Conservation (phyloP, 2,797 vertebrate species). For the Acanthiza pusilla region DNA sequence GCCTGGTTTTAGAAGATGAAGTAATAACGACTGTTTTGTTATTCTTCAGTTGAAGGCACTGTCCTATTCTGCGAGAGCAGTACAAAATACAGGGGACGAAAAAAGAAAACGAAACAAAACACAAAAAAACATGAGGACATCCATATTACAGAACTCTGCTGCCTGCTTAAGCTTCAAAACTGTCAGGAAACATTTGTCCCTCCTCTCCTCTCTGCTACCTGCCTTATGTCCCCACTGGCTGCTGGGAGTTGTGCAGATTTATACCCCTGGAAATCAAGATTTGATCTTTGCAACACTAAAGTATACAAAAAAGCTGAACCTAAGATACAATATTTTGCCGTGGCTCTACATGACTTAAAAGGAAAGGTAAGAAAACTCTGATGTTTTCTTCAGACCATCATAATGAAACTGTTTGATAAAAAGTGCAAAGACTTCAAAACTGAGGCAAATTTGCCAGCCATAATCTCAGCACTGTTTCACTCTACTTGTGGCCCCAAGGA, state of each 20-base stretch:
- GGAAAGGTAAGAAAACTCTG: not conserved
- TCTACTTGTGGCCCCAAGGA: not conserved
- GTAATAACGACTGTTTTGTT: not conserved
- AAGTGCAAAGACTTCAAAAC: not conserved
- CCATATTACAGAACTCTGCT: not conserved
- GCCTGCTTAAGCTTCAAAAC: not conserved
- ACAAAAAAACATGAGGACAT: not conserved
- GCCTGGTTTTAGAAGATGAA: not conserved
- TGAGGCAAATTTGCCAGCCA: accelerated
- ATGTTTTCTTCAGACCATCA: not conserved
- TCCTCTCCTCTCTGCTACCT: not conserved
- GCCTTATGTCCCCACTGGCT: not conserved
- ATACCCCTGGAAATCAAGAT: not conserved
- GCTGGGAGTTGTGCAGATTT: not conserved
- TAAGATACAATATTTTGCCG: not conserved
- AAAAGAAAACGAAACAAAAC: not conserved
- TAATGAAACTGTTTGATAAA: not conserved
- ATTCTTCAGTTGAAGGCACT: not conserved
- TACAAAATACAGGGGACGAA: not conserved
- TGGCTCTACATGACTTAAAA: not conserved
- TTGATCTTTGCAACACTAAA: not conserved
- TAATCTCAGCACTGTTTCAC: not conserved
- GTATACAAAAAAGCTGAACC: not conserved
- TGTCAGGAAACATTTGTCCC: not conserved
- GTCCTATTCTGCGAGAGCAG: not conserved